Evolutionary conservation across 64 coral and sea anemone species (phyloP), one percentile per base, ranked within the genome.

Genomic region (Porites lutea): DNA sequence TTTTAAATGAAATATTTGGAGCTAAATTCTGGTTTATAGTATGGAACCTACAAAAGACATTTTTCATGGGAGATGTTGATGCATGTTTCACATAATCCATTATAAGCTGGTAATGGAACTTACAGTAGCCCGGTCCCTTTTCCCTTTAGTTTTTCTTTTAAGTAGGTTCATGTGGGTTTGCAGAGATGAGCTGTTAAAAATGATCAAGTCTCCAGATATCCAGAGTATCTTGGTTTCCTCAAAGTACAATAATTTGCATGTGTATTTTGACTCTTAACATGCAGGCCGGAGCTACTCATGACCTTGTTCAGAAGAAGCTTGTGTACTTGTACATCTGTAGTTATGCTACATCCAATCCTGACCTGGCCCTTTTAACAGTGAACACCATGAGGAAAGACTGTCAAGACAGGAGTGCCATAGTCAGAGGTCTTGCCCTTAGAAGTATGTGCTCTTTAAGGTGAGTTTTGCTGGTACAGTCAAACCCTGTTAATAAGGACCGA

Each of bases 381-480:
- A 98, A 98, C 76, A 98, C 97, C 43, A 59, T 98, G 19, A 89
- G 58, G 68, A 95, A 93, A 88, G 97, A 98, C 65, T 78, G 87
- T 7, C 87, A 98, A 20, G 97, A 98, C 88, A 96, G 88, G 27
- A 96, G 91, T 93, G 74, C 94, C 19, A 96, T 96, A 90, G 90
- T 98, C 90, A 93, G 97, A 94, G 97, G 97, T 58, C 94, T 98
- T 48, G 97, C 97, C 8, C 43, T 98, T 14, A 90, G 94, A 82
- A 98, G 96, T 82, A 98, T 98, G 94, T 91, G 93, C 15, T 98
- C 97, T 71, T 83, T 98, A 21, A 98, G 94, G 97, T 98, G 52
- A 43, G 62, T 3, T 5, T 60, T 6, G 13, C 6, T 5, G 8
- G 18, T 4, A 77, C 9, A 4, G 3, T 18, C 23, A 55, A 21